These are phyloP conservation scores for Limenitis camilla DNA, from an alignment of 2,888 invertebrate species.

Conservation along the genomic window DNA sequence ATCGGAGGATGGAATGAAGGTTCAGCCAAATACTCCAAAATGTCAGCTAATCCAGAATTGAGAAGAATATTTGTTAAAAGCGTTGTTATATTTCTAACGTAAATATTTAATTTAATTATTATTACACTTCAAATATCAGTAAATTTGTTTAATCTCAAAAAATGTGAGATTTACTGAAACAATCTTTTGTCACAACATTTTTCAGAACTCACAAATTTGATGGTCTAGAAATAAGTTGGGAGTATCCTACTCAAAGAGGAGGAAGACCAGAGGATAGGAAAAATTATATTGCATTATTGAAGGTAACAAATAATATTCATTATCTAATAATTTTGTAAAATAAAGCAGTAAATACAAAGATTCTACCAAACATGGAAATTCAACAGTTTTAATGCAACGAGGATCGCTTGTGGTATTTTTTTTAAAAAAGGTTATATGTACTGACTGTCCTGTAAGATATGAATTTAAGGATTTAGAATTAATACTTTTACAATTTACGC, in stretches of 20 bases:
- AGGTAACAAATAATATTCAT: too few relatives aligned
- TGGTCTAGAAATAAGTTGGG: constrained; percentile 88
- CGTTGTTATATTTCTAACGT: constrained; percentile 80
- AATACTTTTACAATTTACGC: too few relatives aligned
- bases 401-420: too few relatives aligned
- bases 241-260: constrained; percentile 85
- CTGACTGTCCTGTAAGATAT: too few relatives aligned
- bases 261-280: constrained; percentile 82
- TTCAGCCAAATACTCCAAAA: constrained; percentile 77
- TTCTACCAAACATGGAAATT: too few relatives aligned
- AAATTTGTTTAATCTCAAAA: too few relatives aligned
- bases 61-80: constrained; percentile 81
- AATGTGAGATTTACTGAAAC: too few relatives aligned
- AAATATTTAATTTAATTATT: constrained; percentile 22
- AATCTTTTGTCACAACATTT: too few relatives aligned
- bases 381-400: too few relatives aligned
- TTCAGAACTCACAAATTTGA: constrained; percentile 81
- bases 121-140: not conserved
- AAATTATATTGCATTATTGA: constrained; percentile 83
- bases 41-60: constrained; percentile 77
- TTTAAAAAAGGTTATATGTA: too few relatives aligned
- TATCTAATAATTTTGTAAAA: too few relatives aligned
- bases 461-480: too few relatives aligned
- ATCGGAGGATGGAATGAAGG: constrained; percentile 96
- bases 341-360: not conserved